Percentiles rank a stretch among this genome's conserved stretches.
Conservation (phyloP, 2,113 vertebrate species). For the Gorsachius goisagi region DNA sequence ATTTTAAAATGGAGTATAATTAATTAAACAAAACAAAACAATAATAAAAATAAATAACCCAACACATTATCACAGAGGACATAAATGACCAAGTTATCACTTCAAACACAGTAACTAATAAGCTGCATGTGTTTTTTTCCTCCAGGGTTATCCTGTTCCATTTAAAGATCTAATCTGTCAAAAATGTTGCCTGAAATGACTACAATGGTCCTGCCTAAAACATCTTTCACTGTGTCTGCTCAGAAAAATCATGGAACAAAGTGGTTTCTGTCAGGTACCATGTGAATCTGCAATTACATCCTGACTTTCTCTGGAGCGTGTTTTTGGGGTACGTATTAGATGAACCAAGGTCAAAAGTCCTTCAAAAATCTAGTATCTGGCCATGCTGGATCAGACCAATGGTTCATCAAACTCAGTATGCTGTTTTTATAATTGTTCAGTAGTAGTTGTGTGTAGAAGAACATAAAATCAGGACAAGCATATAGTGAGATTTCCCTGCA, state of each 20-base stretch:
- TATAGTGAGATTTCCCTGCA: background rate
- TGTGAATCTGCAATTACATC: background rate
- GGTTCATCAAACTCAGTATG: background rate
- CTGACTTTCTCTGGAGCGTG: background rate
- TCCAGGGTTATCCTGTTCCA: background rate
- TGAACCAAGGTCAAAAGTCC: background rate
- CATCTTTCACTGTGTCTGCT: background rate
- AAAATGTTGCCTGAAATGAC: background rate
- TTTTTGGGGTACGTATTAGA: background rate
- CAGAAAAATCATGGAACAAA: background rate
- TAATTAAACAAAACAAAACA: background rate
- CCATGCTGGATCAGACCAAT: background rate
- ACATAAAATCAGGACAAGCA: background rate
- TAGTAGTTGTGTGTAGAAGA: background rate
- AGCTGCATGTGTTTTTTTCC: background rate
- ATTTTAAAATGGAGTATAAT: background rate
- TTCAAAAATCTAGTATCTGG: background rate
- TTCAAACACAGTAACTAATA: background rate
- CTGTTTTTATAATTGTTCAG: background rate
- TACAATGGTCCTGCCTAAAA: background rate
- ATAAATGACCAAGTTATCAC: background rate
- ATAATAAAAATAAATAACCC: background rate
- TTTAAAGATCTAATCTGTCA: background rate
- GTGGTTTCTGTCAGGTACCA: background rate
- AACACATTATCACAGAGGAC: background rate